Evolutionary conservation across 1,140 invertebrate genomes (phyloP).

Genomic region (Portunus trituberculatus): DNA sequence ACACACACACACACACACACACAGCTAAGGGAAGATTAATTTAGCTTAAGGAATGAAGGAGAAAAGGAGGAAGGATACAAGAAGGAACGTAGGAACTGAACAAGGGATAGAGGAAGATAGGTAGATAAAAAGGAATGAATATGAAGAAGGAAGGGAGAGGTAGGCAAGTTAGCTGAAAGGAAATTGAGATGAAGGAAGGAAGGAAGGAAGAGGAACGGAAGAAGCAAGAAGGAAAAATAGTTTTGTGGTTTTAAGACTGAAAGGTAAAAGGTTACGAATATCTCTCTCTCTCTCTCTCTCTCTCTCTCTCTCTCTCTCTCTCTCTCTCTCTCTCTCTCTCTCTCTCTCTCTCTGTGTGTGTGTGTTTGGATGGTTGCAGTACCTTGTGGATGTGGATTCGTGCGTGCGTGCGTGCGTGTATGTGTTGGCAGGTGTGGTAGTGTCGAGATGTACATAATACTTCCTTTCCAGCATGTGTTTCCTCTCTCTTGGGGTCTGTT

Average conservation of each 20-base stretch:
- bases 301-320: conserved; percentile 21
- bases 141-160: too few relatives aligned
- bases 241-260: too few relatives aligned
- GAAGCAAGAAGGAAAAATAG: too few relatives aligned
- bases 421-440: neutral
- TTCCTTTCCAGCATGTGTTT: neutral
- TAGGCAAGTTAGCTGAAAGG: too few relatives aligned
- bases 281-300: neutral
- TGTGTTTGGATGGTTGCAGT: neutral
- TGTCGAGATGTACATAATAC: conserved; percentile 29
- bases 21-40: too few relatives aligned
- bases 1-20: too few relatives aligned
- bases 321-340: neutral
- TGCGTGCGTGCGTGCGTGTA: conserved; percentile 43
- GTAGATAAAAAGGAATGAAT: too few relatives aligned
- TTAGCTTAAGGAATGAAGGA: too few relatives aligned
- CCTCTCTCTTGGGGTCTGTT: neutral
- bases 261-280: too few relatives aligned
- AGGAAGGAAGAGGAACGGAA: neutral
- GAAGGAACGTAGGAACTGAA: too few relatives aligned
- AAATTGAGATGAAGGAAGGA: neutral
- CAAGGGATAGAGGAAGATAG: too few relatives aligned
- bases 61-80: neutral
- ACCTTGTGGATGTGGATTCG: neutral
- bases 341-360: neutral